Evolutionary conservation across 2,888 invertebrate genomes (phyloP).

Genomic region (Drosophila gaucha): DNA sequence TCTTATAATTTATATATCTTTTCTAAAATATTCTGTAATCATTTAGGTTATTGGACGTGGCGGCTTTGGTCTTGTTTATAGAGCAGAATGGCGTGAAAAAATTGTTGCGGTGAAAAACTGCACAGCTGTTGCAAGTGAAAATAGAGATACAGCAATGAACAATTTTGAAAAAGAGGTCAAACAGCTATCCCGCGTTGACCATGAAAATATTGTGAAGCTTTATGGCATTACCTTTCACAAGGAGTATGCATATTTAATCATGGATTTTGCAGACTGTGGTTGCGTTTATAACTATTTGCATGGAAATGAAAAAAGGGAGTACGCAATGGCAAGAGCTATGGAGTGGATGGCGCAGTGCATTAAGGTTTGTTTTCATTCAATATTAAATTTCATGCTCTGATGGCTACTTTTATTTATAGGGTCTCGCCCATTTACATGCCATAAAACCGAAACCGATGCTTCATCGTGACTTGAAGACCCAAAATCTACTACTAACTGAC

Average conservation of each 20-base stretch:
- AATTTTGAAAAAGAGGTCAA: neutral
- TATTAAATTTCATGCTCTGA: neutral
- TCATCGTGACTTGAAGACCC: constrained; percentile 32
- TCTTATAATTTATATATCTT: no score
- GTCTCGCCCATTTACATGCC: constrained; percentile 17
- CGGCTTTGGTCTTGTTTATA: neutral
- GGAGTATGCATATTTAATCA: neutral
- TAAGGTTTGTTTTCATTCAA: neutral
- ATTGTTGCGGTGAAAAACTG: constrained; percentile 1
- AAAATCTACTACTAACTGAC: constrained; percentile 16
- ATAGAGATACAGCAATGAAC: neutral
- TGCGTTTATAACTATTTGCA: constrained; percentile 12
- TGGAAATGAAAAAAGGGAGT: neutral
- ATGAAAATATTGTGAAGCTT: constrained; percentile 10
- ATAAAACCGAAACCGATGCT: constrained; percentile 1
- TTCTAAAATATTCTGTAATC: no score
- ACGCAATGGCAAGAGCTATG: neutral
- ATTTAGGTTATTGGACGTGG: neutral
- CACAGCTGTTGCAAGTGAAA: neutral
- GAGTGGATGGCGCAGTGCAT: constrained; percentile 18
- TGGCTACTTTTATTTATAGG: constrained; percentile 2
- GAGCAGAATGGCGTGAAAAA: neutral
- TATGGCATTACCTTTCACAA: neutral
- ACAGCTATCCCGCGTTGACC: neutral
- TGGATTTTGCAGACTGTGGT: neutral